Conservation (phyloP, 2,113 vertebrate genomes). For the Campylorhamphus procurvoides region DNA sequence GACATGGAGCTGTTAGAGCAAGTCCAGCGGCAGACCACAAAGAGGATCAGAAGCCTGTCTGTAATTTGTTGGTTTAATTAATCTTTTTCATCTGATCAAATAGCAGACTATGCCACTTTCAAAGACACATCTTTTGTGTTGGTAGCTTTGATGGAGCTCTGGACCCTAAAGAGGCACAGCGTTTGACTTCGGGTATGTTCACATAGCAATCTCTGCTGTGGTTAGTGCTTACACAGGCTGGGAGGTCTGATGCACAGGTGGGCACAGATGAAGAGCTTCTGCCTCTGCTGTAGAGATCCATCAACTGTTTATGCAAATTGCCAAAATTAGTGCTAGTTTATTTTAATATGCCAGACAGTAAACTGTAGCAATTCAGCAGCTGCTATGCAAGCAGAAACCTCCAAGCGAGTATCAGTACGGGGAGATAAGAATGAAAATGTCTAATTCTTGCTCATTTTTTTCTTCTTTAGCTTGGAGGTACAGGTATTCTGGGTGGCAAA, state of each 20-base stretch:
- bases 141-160: not conserved
- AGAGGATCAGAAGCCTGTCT: not conserved
- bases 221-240: not conserved
- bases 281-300: not conserved
- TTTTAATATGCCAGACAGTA: conserved; percentile 55
- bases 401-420: not conserved
- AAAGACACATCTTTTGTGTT: not conserved
- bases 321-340: conserved; percentile 37
- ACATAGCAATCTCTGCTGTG: not conserved
- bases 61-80: not conserved
- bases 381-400: conserved; percentile 35
- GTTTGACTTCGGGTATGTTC: not conserved
- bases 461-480: not conserved
- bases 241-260: not conserved
- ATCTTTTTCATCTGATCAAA: not conserved
- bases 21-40: rapidly evolving
- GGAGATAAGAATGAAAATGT: conserved; percentile 28
- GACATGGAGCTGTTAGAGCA: not conserved
- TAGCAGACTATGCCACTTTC: not conserved
- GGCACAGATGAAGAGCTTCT: not conserved
- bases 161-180: not conserved
- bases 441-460: not conserved
- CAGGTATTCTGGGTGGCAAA: not conserved
- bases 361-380: conserved; percentile 48
- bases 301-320: not conserved